phyloP scores from a whole-genome alignment of 64 coral and sea anemone species.

The Montipora sp. region DNA sequence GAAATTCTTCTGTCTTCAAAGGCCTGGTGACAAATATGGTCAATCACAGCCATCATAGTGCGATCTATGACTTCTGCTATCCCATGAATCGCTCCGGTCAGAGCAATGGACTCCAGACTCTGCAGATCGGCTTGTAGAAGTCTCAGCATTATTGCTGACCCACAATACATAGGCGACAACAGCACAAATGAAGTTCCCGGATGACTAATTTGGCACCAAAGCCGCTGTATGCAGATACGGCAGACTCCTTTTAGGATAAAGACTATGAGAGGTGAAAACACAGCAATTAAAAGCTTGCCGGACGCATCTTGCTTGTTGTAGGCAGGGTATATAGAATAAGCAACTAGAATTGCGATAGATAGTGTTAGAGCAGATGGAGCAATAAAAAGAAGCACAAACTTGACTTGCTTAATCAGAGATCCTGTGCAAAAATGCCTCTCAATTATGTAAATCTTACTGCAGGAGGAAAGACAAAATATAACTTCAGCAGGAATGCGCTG shows the following conservation, averaged over 20 bases:
- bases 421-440: not conserved
- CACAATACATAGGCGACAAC: not conserved
- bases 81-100: constrained; percentile 10
- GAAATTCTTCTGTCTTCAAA: not conserved
- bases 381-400: not conserved
- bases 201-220: constrained; percentile 23
- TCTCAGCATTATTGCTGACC: constrained; percentile 22
- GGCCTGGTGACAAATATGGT: not conserved
- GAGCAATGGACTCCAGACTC: constrained; percentile 5
- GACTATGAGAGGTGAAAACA: not conserved
- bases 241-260: not conserved
- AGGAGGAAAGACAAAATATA: not conserved
- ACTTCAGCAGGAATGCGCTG: not conserved
- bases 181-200: constrained; percentile 25
- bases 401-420: not conserved
- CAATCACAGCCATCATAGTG: not conserved
- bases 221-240: not conserved
- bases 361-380: not conserved
- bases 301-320: constrained; percentile 13
- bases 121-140: constrained; percentile 18
- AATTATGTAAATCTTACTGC: not conserved
- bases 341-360: not conserved
- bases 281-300: not conserved
- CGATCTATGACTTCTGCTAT: constrained; percentile 27
- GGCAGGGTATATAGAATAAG: not conserved